Base-by-base conservation (phyloP, 2,888 invertebrate genomes). In the Archips xylosteana region DNA sequence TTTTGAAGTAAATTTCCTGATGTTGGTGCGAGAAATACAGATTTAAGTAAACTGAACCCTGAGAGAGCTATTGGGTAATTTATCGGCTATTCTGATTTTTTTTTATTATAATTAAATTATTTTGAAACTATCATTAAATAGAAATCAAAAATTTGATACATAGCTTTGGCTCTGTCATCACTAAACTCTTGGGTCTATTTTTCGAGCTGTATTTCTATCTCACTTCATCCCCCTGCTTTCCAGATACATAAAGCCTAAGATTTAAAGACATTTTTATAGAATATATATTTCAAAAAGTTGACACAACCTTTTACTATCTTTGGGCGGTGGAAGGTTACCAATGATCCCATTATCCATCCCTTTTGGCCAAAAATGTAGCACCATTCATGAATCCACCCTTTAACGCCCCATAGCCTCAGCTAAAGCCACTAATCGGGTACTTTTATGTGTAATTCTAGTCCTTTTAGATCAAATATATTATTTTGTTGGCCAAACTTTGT, bases 401-500 rank as follows among this genome's bases (percentile, higher is more conserved):
- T 65, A 74, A 60, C 64, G 51, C 64, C 39, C 59, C 34, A 69
- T 65, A 64, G 69, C 32, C 51, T 74, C 69, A 65, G 74, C 74
- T 74, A 70, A 34, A 34, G 74, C 74, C 60, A 74, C 74, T 74
- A 74, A 74, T 65, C 69, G n/a, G 45, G 49, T 74, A 74, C 47
- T 60, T 64, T 59, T 59, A 73, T 36, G 34, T 63, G 60, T 70
- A 51, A 65, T 59, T 74, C 60, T 74, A 64, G 63, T 71, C 45
- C 34, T 47, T 71, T 71, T 71, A 76, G 66, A 59, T 12, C 45
- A 72, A 76, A 76, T 76, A 76, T 76, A 75, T 57, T 70, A 36
- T 81, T 82, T 83, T 78, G 80, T 72, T 77, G 79, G 83, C 79
- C 70, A 76, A 78, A 73, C 57, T 83, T 87, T 88, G 82, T 88